phyloP scores from a whole-genome alignment of 2,888 invertebrate genomes.

The Ecliptopera silaceata region DNA sequence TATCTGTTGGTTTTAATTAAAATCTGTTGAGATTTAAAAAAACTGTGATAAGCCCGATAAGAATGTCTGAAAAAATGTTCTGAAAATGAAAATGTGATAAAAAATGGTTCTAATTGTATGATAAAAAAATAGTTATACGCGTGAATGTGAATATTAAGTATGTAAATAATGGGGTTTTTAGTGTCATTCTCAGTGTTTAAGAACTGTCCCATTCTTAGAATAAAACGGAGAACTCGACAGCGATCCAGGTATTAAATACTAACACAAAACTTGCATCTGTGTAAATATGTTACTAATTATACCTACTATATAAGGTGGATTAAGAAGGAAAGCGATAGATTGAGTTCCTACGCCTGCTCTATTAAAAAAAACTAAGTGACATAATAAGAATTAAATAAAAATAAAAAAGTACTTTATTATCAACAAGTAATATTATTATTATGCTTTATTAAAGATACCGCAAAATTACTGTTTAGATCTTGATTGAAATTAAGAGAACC shows the following conservation, averaged over 20 bases:
- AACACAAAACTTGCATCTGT: too few species aligned
- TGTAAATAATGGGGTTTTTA: conserved; percentile 62
- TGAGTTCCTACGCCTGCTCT: too few species aligned
- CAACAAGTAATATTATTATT: too few species aligned
- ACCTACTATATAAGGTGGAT: too few species aligned
- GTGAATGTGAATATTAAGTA: conserved; percentile 26
- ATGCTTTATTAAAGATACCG: too few species aligned
- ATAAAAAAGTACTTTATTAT: too few species aligned
- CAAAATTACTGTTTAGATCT: too few species aligned
- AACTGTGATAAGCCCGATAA: neutral
- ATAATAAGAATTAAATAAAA: too few species aligned
- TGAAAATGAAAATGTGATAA: conserved; percentile 32
- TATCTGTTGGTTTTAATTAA: conserved; percentile 15
- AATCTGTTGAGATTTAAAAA: neutral
- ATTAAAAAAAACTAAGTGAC: too few species aligned
- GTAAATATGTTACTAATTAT: too few species aligned
- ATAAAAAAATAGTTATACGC: neutral
- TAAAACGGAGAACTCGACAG: conserved; percentile 53
- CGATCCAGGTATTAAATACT: conserved; percentile 45
- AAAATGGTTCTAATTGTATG: conserved; percentile 22
- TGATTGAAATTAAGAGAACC: too few species aligned
- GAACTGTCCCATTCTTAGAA: conserved; percentile 69
- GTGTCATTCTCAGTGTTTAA: conserved; percentile 72
- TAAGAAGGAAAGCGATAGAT: too few species aligned
- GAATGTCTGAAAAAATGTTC: neutral